phyloP scores from a whole-genome alignment of 1,140 invertebrate genomes.

The Lysiphlebus fabarum region DNA sequence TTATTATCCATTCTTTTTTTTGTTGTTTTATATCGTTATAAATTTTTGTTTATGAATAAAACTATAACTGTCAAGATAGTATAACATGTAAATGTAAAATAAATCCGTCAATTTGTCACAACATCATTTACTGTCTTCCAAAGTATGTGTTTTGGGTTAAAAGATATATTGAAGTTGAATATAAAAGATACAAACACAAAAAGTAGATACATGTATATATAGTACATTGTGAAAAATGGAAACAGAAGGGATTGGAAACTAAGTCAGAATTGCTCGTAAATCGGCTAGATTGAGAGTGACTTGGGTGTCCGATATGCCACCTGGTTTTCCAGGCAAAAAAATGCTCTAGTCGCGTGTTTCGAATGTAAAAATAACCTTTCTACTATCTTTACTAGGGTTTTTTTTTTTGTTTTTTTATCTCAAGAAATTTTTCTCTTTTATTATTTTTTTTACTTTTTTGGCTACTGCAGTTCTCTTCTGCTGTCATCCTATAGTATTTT shows the following conservation, averaged over 20 bases:
- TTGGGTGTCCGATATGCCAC: slow-evolving; percentile 33
- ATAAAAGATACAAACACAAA: too few species aligned
- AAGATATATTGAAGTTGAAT: too few species aligned
- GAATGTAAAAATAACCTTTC: slow-evolving; percentile 29
- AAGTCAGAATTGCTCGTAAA: slow-evolving; percentile 26
- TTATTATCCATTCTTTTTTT: background rate
- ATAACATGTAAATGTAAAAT: too few species aligned
- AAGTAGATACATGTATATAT: too few species aligned
- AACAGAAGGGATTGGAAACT: background rate
- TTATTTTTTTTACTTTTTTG: background rate
- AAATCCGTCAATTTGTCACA: too few species aligned
- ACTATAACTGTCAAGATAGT: too few species aligned
- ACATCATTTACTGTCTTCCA: too few species aligned
- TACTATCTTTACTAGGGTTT: slow-evolving; percentile 19
- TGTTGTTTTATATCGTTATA: too few species aligned
- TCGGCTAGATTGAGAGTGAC: slow-evolving; percentile 38
- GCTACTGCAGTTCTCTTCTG: background rate
- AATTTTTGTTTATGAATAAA: too few species aligned
- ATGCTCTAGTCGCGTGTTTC: slow-evolving; percentile 24
- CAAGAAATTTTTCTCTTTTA: background rate
- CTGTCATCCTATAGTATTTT: background rate
- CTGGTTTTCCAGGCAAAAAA: slow-evolving; percentile 25
- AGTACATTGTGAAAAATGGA: slow-evolving; percentile 7
- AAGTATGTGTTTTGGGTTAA: too few species aligned
- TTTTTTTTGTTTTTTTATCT: too few species aligned